phyloP scores from a whole-genome alignment of 2,888 invertebrate species.

The Lypha dubia region DNA sequence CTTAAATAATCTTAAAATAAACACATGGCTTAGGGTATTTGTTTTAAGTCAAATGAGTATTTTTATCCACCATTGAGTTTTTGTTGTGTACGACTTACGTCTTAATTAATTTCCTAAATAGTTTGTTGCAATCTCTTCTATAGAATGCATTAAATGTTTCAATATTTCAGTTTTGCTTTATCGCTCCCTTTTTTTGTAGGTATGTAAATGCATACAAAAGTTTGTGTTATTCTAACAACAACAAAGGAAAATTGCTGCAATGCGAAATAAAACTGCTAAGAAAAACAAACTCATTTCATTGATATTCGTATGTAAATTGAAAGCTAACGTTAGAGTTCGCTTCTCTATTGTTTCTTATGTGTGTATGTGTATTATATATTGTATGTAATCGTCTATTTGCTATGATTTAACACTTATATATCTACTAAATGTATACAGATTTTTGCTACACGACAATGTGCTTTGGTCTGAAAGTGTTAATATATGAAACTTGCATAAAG shows the following conservation, averaged over 20 bases:
- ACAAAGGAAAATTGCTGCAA: not conserved
- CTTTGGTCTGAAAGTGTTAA: conserved; percentile 25
- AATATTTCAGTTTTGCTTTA: conserved; percentile 29
- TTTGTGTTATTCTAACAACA: not conserved
- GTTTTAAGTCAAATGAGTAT: not conserved
- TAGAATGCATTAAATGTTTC: conserved; percentile 58
- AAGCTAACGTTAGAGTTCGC: not conserved
- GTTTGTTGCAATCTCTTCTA: conserved; percentile 45
- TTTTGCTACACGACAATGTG: conserved; percentile 5
- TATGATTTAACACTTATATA: conserved; percentile 63
- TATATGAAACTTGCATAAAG: conserved; percentile 3
- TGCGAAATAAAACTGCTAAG: not conserved
- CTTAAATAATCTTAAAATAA: too few species aligned
- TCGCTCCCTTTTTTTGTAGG: not conserved
- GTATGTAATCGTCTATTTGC: conserved; percentile 15
- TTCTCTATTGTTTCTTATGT: not conserved
- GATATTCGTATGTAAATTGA: not conserved
- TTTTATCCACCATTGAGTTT: conserved; percentile 26
- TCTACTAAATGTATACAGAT: conserved; percentile 24
- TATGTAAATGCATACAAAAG: not conserved
- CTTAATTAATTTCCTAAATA: conserved; percentile 63
- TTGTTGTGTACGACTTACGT: conserved; percentile 29
- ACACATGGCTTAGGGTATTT: not conserved
- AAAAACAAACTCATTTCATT: not conserved
- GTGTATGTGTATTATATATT: too few species aligned